Evolutionary conservation across 1,140 invertebrate genomes (phyloP).

Genomic region (Dendroctonus ponderosae): DNA sequence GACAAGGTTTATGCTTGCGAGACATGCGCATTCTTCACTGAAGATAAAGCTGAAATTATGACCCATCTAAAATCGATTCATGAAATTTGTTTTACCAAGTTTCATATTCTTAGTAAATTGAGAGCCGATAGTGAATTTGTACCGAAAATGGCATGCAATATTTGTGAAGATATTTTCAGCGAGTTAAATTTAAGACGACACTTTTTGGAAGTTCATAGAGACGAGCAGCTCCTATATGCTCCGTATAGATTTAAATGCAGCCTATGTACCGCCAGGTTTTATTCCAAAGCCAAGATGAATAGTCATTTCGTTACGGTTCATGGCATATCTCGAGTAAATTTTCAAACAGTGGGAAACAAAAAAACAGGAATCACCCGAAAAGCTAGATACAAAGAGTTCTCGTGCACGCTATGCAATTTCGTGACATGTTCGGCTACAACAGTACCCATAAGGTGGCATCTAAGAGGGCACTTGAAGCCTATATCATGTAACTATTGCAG

Average conservation of each 20-base stretch:
- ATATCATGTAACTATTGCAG: constrained; percentile 34
- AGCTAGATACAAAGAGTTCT: no score
- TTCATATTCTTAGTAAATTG: constrained; percentile 22
- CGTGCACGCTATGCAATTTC: background rate
- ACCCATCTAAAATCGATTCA: constrained; percentile 20
- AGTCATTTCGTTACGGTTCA: background rate
- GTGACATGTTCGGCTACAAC: background rate
- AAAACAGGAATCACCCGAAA: background rate
- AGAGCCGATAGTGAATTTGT: constrained; percentile 11
- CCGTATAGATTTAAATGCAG: constrained; percentile 34
- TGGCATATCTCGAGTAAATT: background rate
- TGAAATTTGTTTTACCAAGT: constrained; percentile 17
- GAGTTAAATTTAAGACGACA: constrained; percentile 31
- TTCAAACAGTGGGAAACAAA: background rate
- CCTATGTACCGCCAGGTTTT: constrained; percentile 16
- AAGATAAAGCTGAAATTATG: constrained; percentile 15
- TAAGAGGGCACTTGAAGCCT: constrained; percentile 34
- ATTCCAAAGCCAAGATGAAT: background rate
- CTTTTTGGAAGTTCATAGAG: constrained; percentile 22
- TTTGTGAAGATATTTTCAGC: constrained; percentile 29
- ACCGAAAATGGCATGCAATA: constrained; percentile 24
- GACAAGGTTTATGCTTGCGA: constrained; percentile 33
- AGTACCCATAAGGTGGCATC: constrained; percentile 29
- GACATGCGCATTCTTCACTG: constrained; percentile 21
- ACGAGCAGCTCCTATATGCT: background rate